Base-by-base conservation (phyloP, 2,113 vertebrate genomes). In the Taxidea taxus region DNA sequence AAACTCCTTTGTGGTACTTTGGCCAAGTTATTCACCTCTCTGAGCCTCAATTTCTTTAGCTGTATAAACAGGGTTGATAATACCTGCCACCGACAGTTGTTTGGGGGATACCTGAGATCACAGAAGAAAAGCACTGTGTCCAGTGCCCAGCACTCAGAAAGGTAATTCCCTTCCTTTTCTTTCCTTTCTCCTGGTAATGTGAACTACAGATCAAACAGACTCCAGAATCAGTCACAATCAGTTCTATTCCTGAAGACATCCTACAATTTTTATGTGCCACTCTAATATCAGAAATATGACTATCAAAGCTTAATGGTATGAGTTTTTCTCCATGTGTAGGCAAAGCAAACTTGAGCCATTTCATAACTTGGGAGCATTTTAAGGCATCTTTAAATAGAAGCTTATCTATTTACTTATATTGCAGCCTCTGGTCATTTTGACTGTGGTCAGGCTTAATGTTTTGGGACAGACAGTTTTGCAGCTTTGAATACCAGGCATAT, bases 191-290 rank as follows among this genome's bases (percentile, higher is more conserved):
- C 51, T 85, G 49, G 37, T 82, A 96, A 96, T 94, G 81, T 60
- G 81, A 90, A 64, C 51, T 77, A 87, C 87, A 96, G 94, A 96
- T 96, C 80, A 97, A 90, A 94, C 49, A 90, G 90, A 96, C 92
- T 97, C 95, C 64, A 92, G 70, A 97, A 96, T 97, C 77, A 88
- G 64, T 97, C 80, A 87, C 87, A 95, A 96, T 98, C 90, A 95
- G 51, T 88, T 97, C 81, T 96, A 90, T 78, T 94, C 75, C 97
- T 94, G 90, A 96, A 95, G 80, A 92, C 34, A 88, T 62, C 27
- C 47, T 97, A 92, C 85, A 96, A 82, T 88, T 97, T 97, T 97
- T 92, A 98, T 77, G 92, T 95, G 68, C 34, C 16, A 44, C 51
- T 70, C 80, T 62, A 85, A 60, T 92, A 92, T 95, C 81, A 96